Evolutionary conservation across 2,797 vertebrate genomes (phyloP), one percentile per base, ranked within the genome.

Genomic region (Tachyglossus aculeatus): DNA sequence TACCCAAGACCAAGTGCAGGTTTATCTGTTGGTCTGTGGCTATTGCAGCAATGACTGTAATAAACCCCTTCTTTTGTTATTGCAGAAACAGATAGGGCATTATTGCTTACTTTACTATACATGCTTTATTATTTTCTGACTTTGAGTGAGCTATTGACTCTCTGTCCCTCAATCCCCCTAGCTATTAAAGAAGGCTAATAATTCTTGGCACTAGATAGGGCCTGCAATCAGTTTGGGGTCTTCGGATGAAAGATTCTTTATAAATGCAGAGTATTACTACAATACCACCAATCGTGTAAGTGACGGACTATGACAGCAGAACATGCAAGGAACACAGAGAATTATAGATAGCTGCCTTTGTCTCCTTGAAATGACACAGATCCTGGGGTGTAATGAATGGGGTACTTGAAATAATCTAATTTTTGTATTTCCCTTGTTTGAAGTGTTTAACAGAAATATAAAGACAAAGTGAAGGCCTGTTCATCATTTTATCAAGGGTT

Each of bases 401-500:
- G 0, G 40, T 72, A 62, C 59, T 57, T 76, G 74, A 77, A 83
- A 72, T 33, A 16, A 37, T 55, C 13, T 74, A 56, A 81, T 66
- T 65, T 62, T 31, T 56, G 60, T 74, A 48, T 37, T 66, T 44
- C 33, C 44, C 65, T 87, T 73, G 70, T 66, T 62, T 73, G 51
- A 88, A 76, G 51, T 71, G 81, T 81, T 74, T 83, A 83, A 61
- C 33, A 62, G 71, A 74, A 87, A 72, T 74, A 55, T 15, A 62
- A 74, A 80, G 18, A 4, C 16, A 47, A 29, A 87, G 77, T 68
- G 74, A 84, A 73, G 83, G 68, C 4, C 52, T 59, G 60, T 86
- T 84, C 77, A 64, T 77, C 47, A 69, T 84, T 88, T 81, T 87
- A 70, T 73, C 67, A 83, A 80, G 59, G 80, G 68, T 77, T 83